Evolutionary conservation across 2,888 invertebrate species (phyloP), one percentile per base, ranked within the genome.

Genomic region (Aleiodes alternator): DNA sequence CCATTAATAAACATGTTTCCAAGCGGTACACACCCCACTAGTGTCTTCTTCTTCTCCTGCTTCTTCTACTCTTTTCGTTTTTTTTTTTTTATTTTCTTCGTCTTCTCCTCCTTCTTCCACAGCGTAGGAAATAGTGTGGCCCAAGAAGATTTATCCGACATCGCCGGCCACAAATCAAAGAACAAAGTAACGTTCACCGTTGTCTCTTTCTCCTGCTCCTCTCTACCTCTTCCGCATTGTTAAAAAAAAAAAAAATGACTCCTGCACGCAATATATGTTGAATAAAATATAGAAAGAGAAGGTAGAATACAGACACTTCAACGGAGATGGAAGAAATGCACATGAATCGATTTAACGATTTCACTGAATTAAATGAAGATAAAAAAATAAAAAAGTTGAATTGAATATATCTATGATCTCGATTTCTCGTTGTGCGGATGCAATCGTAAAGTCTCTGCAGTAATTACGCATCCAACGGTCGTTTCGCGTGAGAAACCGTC

Each of bases 161-260:
- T 72, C 71, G 71, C 71, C 69, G 75, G 77, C 73, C 78, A 82
- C 82, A 82, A 84, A 83, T 84, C 83, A 82, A 82, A 59, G 69
- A 76, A 76, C 81, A 75, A 75, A 78, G 72, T 75, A 72, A 76
- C 64, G 76, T 76, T 74, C 76, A 64, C 68, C 14, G 11, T 71
- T 29, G 11, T 31, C 51, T 59, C 57, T 50, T 71, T 8, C 51
- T 59, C 12, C 23, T 7, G 9, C 34, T 14, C 29, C 31, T 76
- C 76, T 72, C 72, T 34, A 34, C 29, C 43, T 76, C 76, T 76
- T 76, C 76, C 72, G 76, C 76, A 76, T 76, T 76, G 76, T 50
- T 31, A 34, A 38, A 23, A 55, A 43, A 55, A 72, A 43, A 43
- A 43, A 11, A 43, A 34, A 6, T 34, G 34, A 34, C 34, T 34